These are phyloP conservation scores for Peucedramus taeniatus DNA, from an alignment of 2,113 vertebrate genomes.

Conservation along the genomic window DNA sequence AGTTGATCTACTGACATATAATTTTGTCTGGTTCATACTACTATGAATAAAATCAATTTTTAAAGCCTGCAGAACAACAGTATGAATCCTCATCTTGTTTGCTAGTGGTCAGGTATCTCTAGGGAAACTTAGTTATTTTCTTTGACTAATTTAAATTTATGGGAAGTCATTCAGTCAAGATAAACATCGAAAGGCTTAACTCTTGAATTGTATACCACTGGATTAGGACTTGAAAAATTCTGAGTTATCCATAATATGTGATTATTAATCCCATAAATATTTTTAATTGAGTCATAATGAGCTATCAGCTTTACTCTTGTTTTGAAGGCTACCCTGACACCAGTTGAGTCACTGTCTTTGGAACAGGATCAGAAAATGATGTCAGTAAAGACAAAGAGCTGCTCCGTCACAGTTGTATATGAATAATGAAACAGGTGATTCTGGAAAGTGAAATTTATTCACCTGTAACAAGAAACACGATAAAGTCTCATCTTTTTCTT, in stretches of 20 bases:
- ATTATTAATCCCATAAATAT: background rate
- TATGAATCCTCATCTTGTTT: background rate
- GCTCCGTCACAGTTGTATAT: background rate
- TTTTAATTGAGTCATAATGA: background rate
- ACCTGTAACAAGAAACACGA: background rate
- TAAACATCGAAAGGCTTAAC: background rate
- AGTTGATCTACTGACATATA: background rate
- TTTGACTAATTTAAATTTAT: background rate
- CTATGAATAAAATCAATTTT: background rate
- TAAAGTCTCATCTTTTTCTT: background rate
- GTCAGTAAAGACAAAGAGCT: background rate
- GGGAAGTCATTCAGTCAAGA: background rate
- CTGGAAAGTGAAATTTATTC: background rate
- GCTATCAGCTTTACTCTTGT: background rate
- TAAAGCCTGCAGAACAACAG: background rate
- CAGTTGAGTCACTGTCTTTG: background rate
- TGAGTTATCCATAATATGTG: background rate
- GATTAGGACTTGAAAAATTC: background rate
- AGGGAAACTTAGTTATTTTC: background rate
- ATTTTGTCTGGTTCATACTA: background rate
- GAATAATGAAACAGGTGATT: background rate
- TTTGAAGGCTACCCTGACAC: background rate
- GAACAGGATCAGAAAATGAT: background rate
- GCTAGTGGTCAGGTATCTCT: background rate
- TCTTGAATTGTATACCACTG: background rate